phyloP scores from a whole-genome alignment of 2,113 vertebrate species.

The Mormyrus lacerda region DNA sequence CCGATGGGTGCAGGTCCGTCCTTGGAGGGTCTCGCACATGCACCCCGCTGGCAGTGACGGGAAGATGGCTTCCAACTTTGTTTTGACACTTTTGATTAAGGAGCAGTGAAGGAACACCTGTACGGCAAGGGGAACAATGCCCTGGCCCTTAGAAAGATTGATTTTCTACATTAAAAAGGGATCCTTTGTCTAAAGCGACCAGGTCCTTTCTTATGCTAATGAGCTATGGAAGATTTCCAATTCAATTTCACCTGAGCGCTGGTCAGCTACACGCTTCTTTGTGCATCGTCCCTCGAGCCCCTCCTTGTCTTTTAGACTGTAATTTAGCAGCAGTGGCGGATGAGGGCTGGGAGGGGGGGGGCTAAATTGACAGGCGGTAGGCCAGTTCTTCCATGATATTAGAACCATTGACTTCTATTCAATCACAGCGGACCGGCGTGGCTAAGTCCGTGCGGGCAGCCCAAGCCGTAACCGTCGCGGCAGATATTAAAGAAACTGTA shows the following conservation, averaged over 20 bases:
- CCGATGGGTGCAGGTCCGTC: background rate
- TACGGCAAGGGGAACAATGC: constrained; percentile 70
- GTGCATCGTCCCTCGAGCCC: constrained; percentile 79
- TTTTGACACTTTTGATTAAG: constrained; percentile 82
- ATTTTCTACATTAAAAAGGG: constrained; percentile 82
- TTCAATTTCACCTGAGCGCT: constrained; percentile 97
- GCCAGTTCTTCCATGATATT: constrained; percentile 70
- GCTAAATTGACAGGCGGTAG: constrained; percentile 74
- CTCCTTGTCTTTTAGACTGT: constrained; percentile 83
- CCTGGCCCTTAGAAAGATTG: constrained; percentile 69
- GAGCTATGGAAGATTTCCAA: constrained; percentile 91
- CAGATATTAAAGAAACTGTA: background rate
- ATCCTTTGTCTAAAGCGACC: constrained; percentile 86
- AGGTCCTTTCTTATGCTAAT: constrained; percentile 98
- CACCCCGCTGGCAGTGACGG: constrained; percentile 34
- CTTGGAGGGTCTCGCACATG: background rate
- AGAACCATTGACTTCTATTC: constrained; percentile 62
- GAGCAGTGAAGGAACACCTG: constrained; percentile 78
- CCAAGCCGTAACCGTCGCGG: background rate
- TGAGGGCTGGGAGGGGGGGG: constrained; percentile 45
- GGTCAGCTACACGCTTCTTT: constrained; percentile 86
- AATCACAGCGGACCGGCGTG: constrained; percentile 23
- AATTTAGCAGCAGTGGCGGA: constrained; percentile 77
- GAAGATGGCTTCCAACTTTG: constrained; percentile 76
- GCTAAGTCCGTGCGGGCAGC: background rate